These are phyloP conservation scores for Linepithema humile DNA, from an alignment of 1,140 invertebrate species.

Conservation along the genomic window DNA sequence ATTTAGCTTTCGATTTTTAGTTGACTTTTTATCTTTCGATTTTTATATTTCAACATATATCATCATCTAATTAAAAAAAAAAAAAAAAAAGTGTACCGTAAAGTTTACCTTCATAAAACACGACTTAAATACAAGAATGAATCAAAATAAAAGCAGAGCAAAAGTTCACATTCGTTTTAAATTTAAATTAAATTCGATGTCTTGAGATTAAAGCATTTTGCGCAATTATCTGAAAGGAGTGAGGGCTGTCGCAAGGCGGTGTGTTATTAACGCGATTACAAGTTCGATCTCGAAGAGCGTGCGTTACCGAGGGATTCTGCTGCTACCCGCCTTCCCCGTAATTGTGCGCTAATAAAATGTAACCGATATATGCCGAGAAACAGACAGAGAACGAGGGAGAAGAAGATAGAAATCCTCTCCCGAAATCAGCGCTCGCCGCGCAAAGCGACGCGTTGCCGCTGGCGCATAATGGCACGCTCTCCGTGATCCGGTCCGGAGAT, in stretches of 20 bases:
- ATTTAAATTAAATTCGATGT: slow-evolving; percentile 16
- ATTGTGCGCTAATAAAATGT: slow-evolving; percentile 46
- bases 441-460: slow-evolving; percentile 34
- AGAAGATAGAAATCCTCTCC: slow-evolving; percentile 11
- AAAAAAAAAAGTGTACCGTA: not conserved
- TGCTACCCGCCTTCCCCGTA: slow-evolving; percentile 29
- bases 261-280: slow-evolving; percentile 42
- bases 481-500: slow-evolving; percentile 78
- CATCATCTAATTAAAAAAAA: not conserved
- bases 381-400: not conserved
- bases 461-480: slow-evolving; percentile 80
- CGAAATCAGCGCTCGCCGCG: slow-evolving; percentile 49
- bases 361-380: slow-evolving; percentile 25
- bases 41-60: not conserved
- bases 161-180: not conserved
- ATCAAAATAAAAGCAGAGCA: not conserved
- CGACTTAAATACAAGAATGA: not conserved
- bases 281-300: not conserved
- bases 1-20: not conserved
- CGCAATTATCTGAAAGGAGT: slow-evolving; percentile 29
- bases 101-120: not conserved
- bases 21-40: not conserved
- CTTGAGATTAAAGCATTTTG: slow-evolving; percentile 19
- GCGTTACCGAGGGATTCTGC: slow-evolving; percentile 13
- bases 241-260: not conserved